Evolutionary conservation across 2,113 vertebrate species (phyloP).

Genomic region (Bagarius yarrelli): DNA sequence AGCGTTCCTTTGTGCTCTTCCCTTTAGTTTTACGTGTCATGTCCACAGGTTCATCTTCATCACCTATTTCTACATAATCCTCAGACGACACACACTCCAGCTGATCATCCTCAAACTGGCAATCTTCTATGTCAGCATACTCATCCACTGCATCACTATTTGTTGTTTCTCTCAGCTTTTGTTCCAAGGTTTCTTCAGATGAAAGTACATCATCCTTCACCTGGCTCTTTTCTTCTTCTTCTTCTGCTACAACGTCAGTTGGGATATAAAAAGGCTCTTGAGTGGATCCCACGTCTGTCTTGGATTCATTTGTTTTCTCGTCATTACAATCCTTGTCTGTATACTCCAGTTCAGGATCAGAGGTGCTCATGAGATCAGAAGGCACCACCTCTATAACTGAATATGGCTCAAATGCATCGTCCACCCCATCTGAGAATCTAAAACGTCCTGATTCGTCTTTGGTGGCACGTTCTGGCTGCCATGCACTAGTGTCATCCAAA

Average conservation of each 20-base stretch:
- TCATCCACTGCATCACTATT: conserved; percentile 68
- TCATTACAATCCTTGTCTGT: conserved; percentile 53
- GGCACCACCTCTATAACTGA: conserved; percentile 71
- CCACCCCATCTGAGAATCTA: conserved; percentile 67
- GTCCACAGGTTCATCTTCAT: conserved; percentile 71
- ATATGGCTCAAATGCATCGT: conserved; percentile 72
- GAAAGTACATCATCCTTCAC: conserved; percentile 46
- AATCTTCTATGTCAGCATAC: conserved; percentile 73
- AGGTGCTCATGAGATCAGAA: conserved; percentile 51
- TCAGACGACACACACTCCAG: conserved; percentile 70
- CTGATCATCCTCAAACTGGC: conserved; percentile 62
- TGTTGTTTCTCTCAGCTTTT: conserved; percentile 46
- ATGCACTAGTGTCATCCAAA: conserved; percentile 65
- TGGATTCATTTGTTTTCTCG: conserved; percentile 51
- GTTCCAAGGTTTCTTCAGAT: conserved; percentile 27
- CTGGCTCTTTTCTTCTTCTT: conserved; percentile 60
- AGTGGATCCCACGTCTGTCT: conserved; percentile 50
- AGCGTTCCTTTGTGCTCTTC: conserved; percentile 67
- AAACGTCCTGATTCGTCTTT: conserved; percentile 72
- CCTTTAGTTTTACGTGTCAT: conserved; percentile 65
- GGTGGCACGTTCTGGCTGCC: conserved; percentile 73
- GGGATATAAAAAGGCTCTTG: conserved; percentile 71
- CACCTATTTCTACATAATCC: conserved; percentile 77
- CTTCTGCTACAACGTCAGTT: conserved; percentile 66
- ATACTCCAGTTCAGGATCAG: conserved; percentile 65